Evolutionary conservation across 2,888 invertebrate genomes (phyloP), one percentile per base, ranked within the genome.

Genomic region (Cephus nigrinus): DNA sequence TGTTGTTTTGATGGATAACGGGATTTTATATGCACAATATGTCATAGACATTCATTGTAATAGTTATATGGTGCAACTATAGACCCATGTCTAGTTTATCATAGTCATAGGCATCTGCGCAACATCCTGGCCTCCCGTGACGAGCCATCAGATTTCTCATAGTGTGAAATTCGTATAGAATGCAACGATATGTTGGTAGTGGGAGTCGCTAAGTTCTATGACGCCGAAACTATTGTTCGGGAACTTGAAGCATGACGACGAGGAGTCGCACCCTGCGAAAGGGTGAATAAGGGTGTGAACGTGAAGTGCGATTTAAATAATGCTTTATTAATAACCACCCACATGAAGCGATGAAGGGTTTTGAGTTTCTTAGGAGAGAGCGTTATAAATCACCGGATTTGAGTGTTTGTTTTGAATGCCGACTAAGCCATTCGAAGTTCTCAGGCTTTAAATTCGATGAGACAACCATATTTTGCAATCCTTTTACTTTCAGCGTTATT

Each of bases 361-460:
- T 68, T n/a, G 68, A 55, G 40, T 78, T 78, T 36, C 75, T 78
- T 68, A 12, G 15, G 71, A 69, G 40, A 40, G 9, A 74, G 76
- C 35, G 35, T 34, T 74, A 80, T 82, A 80, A 79, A 81, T 81
- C 76, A 69, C 32, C 36, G 40, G 36, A 36, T 77, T 75, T 75
- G 40, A 72, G 72, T 72, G 68, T 33, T 35, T n/a, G 55, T 72
- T 72, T 4, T 36, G 69, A n/a, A 40, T 72, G 72, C 71, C 73
- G 76, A 78, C 79, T 80, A 74, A 74, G 76, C 75, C 75, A 69
- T 74, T 68, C 75, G 68, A 71, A 73, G 31, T 55, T 23, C 36
- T 31, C 75, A 34, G n/a, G 75, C 69, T 55, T 86, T 82, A 84
- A 86, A 86, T 86, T 87, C 40, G 40, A 23, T 23, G 40, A 40